Evolutionary conservation across 2,797 vertebrate genomes (phyloP).

Genomic region (Notolepis coatsorum): DNA sequence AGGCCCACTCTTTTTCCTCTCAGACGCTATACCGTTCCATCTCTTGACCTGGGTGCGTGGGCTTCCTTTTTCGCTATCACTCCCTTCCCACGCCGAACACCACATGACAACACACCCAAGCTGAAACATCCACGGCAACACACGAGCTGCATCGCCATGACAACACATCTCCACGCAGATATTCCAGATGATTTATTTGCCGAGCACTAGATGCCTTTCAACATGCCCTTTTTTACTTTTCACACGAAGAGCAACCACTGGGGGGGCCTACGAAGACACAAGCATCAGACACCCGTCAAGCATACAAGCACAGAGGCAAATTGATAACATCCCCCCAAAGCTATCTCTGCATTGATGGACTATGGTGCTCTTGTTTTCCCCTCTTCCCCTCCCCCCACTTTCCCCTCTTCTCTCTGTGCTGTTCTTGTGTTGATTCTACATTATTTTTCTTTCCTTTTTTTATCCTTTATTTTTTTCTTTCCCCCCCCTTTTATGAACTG

Average conservation of each 20-base stretch:
- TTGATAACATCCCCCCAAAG: slow-evolving; percentile 70
- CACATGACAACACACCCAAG: slow-evolving; percentile 66
- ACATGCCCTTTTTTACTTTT: slow-evolving; percentile 70
- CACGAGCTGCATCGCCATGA: slow-evolving; percentile 66
- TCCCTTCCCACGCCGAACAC: slow-evolving; percentile 69
- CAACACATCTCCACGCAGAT: slow-evolving; percentile 74
- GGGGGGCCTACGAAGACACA: slow-evolving; percentile 79
- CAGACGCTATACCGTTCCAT: slow-evolving; percentile 56
- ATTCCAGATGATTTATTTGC: slow-evolving; percentile 70
- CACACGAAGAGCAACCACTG: slow-evolving; percentile 79
- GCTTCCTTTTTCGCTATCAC: slow-evolving; percentile 41
- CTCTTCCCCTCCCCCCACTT: slow-evolving; percentile 57
- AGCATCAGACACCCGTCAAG: slow-evolving; percentile 78
- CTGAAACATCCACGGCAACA: slow-evolving; percentile 68
- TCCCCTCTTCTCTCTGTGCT: slow-evolving; percentile 67
- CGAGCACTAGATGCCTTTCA: slow-evolving; percentile 67
- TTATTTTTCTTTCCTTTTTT: slow-evolving; percentile 63
- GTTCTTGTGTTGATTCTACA: slow-evolving; percentile 76
- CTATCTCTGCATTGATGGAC: slow-evolving; percentile 76
- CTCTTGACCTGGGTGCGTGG: slow-evolving; percentile 59
- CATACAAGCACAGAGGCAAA: slow-evolving; percentile 82
- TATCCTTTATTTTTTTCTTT: too few species aligned
- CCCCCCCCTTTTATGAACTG: slow-evolving; percentile 56
- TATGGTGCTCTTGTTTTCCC: slow-evolving; percentile 76
- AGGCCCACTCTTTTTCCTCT: slow-evolving; percentile 55